Conservation (phyloP, 2,888 invertebrate genomes). For the Agriopis aurantiaria region DNA sequence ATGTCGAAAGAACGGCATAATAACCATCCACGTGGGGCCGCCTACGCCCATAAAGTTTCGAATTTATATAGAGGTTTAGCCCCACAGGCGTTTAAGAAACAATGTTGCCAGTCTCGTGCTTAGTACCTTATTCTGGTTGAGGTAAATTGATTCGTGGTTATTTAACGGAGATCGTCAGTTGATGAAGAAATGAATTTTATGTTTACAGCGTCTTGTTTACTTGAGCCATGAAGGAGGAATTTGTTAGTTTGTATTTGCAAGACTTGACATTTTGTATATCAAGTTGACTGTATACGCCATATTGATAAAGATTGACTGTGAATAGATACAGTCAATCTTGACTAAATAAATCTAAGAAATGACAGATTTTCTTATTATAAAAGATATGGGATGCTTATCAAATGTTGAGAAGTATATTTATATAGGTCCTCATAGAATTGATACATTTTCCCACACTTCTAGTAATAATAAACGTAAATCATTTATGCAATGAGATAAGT, state of each 20-base stretch:
- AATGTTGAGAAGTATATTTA: no score
- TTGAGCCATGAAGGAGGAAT: constrained; percentile 16
- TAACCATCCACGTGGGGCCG: constrained; percentile 82
- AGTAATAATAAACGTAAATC: no score
- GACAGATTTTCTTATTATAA: no score
- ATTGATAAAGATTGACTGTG: not conserved
- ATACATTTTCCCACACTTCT: no score
- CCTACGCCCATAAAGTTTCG: constrained; percentile 79
- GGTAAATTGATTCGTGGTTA: constrained; percentile 43
- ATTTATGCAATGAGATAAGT: no score
- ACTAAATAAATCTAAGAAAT: not conserved
- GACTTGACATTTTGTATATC: constrained; percentile 1
- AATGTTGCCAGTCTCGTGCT: constrained; percentile 49
- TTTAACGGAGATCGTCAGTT: constrained; percentile 30
- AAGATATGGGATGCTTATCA: no score
- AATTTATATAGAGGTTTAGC: constrained; percentile 84
- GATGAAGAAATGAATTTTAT: constrained; percentile 35
- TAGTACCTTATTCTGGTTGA: constrained; percentile 45
- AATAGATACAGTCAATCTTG: not conserved
- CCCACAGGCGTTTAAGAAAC: constrained; percentile 84
- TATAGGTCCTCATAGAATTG: no score
- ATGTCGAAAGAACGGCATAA: constrained; percentile 84
- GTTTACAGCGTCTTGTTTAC: constrained; percentile 25
- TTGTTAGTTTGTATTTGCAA: constrained; percentile 18
- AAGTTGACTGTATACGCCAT: not conserved